Evolutionary conservation across 1,140 invertebrate genomes (phyloP), one percentile per base, ranked within the genome.

Genomic region (Listronotus bonariensis): DNA sequence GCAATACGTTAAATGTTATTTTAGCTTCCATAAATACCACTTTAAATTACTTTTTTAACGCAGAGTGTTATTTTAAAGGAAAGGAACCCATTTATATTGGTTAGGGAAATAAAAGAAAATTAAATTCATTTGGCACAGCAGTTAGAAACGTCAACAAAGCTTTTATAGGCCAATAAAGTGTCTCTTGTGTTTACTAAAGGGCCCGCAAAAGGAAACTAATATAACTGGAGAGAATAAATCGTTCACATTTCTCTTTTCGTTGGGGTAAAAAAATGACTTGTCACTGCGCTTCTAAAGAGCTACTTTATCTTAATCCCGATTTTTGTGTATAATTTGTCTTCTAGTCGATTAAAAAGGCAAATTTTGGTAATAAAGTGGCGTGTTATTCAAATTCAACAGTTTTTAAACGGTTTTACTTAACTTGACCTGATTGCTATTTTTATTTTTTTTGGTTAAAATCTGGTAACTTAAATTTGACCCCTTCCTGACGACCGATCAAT

Each of bases 131-230:
- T 63, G 49, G 40, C 42, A 12, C 49, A 40, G n/a, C 60, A 54
- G 49, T 63, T 63, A 54, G 49, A 40, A 31, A 53, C 60, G 51
- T 63, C 60, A 55, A 54, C 60, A 41, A 54, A 36, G 52, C 60
- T 45, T 63, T 63, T 63, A 63, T 63, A 31, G 51, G 36, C 60
- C 60, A 63, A 63, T 63, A 63, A 62, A 63, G 41, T 63, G 60
- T 55, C 60, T 55, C 60, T 63, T 63, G 60, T 63, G 51, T 63
- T 63, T 63, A 63, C 60, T 55, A 55, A 63, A 53, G 41, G n/a
- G 42, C 38, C 49, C 60, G 51, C 60, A 53, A 52, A 51, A 45
- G 51, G 54, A 17, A 36, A 51, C 61, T 55, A 63, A 63, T 63
- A 55, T 48, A 63, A 63, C 41, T 3, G 52, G n/a, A 45, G 61